These are phyloP conservation scores for Gari tellinella DNA, from an alignment of 2,888 invertebrate genomes.

Conservation along the genomic window DNA sequence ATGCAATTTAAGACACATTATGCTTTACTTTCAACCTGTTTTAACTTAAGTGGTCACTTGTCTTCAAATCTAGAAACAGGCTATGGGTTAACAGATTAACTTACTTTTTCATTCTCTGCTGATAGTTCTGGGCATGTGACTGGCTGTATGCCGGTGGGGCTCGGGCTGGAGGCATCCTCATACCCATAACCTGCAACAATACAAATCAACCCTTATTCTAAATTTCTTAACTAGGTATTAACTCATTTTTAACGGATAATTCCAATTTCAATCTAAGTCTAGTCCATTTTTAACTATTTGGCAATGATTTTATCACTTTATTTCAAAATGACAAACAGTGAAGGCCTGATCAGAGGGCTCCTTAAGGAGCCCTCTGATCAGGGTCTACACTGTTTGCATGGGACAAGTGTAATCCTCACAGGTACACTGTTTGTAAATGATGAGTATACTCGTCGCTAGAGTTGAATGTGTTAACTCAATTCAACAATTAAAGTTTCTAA, in stretches of 20 bases:
- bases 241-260: no score
- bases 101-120: slow-evolving; percentile 23
- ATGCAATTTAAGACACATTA: neutral
- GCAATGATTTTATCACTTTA: neutral
- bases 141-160: slow-evolving; percentile 48
- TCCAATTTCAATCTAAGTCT: no score
- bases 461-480: no score
- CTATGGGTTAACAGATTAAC: neutral
- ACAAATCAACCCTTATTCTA: neutral
- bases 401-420: no score
- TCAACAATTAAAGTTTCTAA: no score
- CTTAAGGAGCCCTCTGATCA: no score
- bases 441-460: no score
- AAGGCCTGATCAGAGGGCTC: no score
- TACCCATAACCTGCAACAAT: slow-evolving; percentile 41
- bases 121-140: slow-evolving; percentile 18
- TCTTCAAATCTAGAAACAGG: neutral
- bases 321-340: neutral
- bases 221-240: neutral
- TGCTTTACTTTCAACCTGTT: neutral
- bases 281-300: no score
- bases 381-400: no score
- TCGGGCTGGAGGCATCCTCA: slow-evolving; percentile 29
- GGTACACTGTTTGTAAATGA: no score
- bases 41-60: neutral